Evolutionary conservation across 2,888 invertebrate genomes (phyloP), one percentile per base, ranked within the genome.

Genomic region (Ichneumon xanthorius): DNA sequence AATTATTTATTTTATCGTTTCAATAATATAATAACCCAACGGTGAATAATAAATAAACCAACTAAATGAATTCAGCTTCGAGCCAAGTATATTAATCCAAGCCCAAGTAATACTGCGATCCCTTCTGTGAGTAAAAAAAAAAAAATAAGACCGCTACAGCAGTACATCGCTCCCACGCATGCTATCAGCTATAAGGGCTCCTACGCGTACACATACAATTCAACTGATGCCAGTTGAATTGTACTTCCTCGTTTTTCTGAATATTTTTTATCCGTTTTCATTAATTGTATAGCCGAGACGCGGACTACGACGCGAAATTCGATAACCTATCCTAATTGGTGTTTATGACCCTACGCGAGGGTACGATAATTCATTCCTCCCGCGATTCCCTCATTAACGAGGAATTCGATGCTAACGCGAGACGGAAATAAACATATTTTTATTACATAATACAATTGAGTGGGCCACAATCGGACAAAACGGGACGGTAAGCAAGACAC

Each of bases 291-390:
- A 48, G 45, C 45, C 82, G 55, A 55, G 45, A 9, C 82, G 82
- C 26, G 14, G 70, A 50, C 45, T 50, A 84, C 85, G 85, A 73
- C 72, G 82, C 70, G 90, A 91, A 90, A 90, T 90, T 89, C 82
- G 90, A 90, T 88, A 88, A 87, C 86, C 22, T 58, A 33, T 80
- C 84, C 86, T 91, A 90, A 91, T 91, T 91, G 91, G 90, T 88
- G 88, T 90, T 90, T 88, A 89, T 87, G 78, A 85, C 87, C 16
- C 50, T 50, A 87, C 90, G 80, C 88, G 45, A 76, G 89, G 89
- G 90, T 88, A 70, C 87, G 82, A 87, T 90, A 65, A 87, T 86
- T 90, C 88, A 86, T 55, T 76, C 79, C 81, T 88, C 71, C 7
- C 19, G 65, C 80, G 87, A 85, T 88, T 80, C 68, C 76, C 68